phyloP scores from a whole-genome alignment of 2,113 vertebrate genomes.

The Lasiurus borealis region DNA sequence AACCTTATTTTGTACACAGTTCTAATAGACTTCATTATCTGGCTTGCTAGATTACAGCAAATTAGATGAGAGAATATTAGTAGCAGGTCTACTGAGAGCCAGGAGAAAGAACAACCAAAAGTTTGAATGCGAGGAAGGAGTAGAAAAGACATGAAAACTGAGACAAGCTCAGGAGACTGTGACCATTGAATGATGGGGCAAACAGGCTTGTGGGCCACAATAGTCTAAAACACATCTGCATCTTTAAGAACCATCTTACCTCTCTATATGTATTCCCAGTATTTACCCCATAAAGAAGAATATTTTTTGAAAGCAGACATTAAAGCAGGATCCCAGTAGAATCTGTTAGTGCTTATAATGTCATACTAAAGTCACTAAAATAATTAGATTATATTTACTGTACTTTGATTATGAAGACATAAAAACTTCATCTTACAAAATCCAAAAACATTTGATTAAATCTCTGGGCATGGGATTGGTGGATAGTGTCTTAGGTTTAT shows the following conservation, averaged over 20 bases:
- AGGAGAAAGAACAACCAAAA: conserved; percentile 31
- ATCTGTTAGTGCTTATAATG: neutral
- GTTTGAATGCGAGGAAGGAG: conserved; percentile 18
- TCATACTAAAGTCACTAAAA: conserved; percentile 14
- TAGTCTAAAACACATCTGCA: neutral
- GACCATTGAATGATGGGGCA: neutral
- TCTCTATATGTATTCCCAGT: neutral
- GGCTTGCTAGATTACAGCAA: conserved; percentile 66
- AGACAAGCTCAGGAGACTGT: conserved; percentile 4
- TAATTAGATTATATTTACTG: conserved; percentile 41
- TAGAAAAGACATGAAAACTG: conserved; percentile 33
- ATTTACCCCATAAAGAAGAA: neutral
- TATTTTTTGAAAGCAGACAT: neutral
- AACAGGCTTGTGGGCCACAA: neutral
- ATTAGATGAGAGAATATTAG: conserved; percentile 71
- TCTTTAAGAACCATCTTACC: neutral
- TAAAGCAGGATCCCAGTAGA: conserved; percentile 13
- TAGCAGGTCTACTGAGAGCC: conserved; percentile 53
- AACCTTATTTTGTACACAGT: conserved; percentile 72
- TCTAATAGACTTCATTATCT: conserved; percentile 73
- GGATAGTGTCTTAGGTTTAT: neutral
- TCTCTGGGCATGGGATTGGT: neutral
- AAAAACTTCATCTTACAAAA: conserved; percentile 41
- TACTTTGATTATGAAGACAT: conserved; percentile 30
- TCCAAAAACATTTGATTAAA: conserved; percentile 20